A percentile compares a stretch with the other conserved stretches of the same genome.
phyloP scores from a whole-genome alignment of 2,797 vertebrate genomes.

The Cossypha niveicapilla region DNA sequence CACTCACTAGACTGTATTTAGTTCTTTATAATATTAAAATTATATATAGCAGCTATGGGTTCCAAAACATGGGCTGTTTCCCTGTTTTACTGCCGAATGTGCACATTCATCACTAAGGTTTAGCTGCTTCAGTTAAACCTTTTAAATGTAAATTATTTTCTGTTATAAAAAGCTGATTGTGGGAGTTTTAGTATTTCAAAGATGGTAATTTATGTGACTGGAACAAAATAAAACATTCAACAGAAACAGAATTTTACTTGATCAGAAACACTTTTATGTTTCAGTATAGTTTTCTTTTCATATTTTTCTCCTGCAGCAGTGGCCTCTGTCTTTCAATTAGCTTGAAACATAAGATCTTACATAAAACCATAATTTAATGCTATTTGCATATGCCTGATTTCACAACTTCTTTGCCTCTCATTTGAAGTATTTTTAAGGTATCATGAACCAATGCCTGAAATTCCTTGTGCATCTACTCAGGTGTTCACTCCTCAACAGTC shows the following conservation, averaged over 20 bases:
- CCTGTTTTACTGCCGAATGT: constrained; percentile 15
- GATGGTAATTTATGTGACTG: constrained; percentile 65
- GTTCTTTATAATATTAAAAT: constrained; percentile 34
- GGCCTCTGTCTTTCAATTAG: constrained; percentile 52
- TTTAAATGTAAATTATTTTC: constrained; percentile 69
- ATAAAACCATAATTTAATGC: constrained; percentile 1
- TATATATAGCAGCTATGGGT: not conserved
- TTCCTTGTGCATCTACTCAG: not conserved
- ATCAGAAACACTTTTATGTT: constrained; percentile 63
- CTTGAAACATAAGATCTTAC: constrained; percentile 49
- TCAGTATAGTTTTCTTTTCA: constrained; percentile 17
- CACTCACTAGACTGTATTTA: not conserved
- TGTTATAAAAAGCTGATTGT: constrained; percentile 57
- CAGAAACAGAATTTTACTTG: constrained; percentile 66
- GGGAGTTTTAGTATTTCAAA: constrained; percentile 65
- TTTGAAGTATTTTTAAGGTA: not conserved
- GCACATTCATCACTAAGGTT: constrained; percentile 29
- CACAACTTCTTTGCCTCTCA: not conserved
- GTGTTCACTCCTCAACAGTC: not conserved
- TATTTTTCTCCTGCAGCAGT: constrained; percentile 19
- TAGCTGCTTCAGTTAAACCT: constrained; percentile 54
- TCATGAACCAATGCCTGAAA: not conserved
- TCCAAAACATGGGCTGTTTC: not conserved
- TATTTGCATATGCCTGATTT: not conserved
- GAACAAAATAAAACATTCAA: constrained; percentile 69